Percentiles rank a stretch among this genome's conserved stretches.
These are phyloP conservation scores for Eupithecia subfuscata DNA, from an alignment of 2,888 invertebrate species.

Conservation along the genomic window DNA sequence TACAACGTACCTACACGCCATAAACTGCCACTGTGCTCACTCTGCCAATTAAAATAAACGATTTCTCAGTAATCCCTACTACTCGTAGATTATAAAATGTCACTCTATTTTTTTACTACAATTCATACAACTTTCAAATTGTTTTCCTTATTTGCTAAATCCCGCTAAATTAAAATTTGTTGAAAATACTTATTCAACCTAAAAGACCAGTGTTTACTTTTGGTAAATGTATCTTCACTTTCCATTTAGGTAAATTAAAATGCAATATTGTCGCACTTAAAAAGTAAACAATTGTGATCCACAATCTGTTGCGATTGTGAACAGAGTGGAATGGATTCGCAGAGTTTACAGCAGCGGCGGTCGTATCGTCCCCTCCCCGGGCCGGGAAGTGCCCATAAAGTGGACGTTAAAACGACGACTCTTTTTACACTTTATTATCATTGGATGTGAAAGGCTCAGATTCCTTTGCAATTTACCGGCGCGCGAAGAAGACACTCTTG, in stretches of 20 bases:
- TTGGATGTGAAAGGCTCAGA: constrained; percentile 83
- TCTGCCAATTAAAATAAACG: constrained; percentile 29
- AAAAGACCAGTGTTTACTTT: no score
- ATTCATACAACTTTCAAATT: neutral
- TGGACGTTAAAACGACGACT: constrained; percentile 81
- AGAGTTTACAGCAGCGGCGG: constrained; percentile 71
- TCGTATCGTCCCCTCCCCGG: constrained; percentile 58
- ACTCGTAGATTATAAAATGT: neutral
- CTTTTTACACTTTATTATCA: constrained; percentile 84
- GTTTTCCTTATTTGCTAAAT: neutral
- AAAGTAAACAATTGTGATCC: neutral
- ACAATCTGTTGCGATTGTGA: constrained; percentile 23
- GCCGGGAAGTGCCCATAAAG: constrained; percentile 78
- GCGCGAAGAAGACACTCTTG: constrained; percentile 69
- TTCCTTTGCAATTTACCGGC: constrained; percentile 77
- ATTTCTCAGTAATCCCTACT: constrained; percentile 1
- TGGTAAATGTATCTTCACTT: neutral
- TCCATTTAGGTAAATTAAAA: neutral
- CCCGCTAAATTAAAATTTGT: neutral
- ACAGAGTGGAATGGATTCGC: constrained; percentile 59
- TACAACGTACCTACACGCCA: constrained; percentile 69
- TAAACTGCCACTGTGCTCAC: constrained; percentile 56
- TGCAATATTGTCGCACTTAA: neutral
- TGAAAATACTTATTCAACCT: neutral
- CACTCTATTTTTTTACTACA: neutral